These are phyloP conservation scores for Drosophila nannoptera DNA, from an alignment of 1,140 invertebrate species.

Conservation along the genomic window DNA sequence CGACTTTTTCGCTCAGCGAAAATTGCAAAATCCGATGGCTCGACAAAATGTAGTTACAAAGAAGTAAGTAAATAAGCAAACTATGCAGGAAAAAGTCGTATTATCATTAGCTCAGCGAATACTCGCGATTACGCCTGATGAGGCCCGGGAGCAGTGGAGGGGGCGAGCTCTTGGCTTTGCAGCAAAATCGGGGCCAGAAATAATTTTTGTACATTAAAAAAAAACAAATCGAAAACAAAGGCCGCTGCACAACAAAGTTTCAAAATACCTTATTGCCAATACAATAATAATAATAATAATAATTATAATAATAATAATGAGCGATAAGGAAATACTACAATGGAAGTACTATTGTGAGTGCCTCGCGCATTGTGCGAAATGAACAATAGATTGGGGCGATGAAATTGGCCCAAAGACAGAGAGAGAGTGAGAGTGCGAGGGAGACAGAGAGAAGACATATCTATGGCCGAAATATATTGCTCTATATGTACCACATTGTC, in stretches of 20 bases:
- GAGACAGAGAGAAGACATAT: too few relatives aligned
- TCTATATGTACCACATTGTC: too few relatives aligned
- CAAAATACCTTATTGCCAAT: slow-evolving; percentile 41
- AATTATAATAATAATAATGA: slow-evolving; percentile 30
- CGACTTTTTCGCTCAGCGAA: slow-evolving; percentile 15
- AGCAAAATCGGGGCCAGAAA: slow-evolving; percentile 22
- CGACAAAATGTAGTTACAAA: slow-evolving; percentile 23
- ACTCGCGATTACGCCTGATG: slow-evolving; percentile 52
- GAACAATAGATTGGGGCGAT: slow-evolving; percentile 23
- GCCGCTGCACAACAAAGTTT: slow-evolving; percentile 41
- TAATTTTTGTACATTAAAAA: slow-evolving; percentile 6
- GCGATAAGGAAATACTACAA: slow-evolving; percentile 28
- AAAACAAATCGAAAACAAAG: slow-evolving; percentile 25
- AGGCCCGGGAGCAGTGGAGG: not conserved
- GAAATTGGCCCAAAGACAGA: slow-evolving; percentile 19
- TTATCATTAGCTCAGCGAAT: slow-evolving; percentile 53
- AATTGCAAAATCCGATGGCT: slow-evolving; percentile 30
- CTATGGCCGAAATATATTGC: too few relatives aligned
- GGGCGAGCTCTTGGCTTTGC: slow-evolving; percentile 2
- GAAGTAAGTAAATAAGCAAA: slow-evolving; percentile 25
- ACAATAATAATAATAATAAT: slow-evolving; percentile 39
- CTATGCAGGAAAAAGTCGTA: not conserved
- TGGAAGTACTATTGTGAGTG: slow-evolving; percentile 4
- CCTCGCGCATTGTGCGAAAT: slow-evolving; percentile 21
- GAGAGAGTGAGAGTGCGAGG: too few relatives aligned